A percentile compares a stretch with the other conserved stretches of the same genome.
Evolutionary conservation across 2,888 invertebrate species (phyloP).

Genomic region (Aquatica leii): DNA sequence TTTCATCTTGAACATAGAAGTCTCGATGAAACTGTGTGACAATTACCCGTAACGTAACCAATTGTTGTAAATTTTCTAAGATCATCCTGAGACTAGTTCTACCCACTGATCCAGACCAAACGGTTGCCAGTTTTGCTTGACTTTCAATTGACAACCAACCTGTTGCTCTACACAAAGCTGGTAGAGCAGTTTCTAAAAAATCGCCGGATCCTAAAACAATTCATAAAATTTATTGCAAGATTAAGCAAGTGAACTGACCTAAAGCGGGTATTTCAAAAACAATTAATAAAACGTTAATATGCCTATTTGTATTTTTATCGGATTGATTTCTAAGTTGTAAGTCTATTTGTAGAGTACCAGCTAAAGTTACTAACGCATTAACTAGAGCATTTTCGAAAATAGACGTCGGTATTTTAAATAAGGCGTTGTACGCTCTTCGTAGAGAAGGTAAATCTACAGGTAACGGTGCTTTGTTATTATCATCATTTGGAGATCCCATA

Average conservation of each 20-base stretch:
- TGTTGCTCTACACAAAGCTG: conserved; percentile 79
- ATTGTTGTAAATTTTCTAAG: conserved; percentile 83
- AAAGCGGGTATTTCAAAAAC: conserved; percentile 60
- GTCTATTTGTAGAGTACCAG: conserved; percentile 77
- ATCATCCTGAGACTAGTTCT: conserved; percentile 67
- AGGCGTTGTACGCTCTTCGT: conserved; percentile 70
- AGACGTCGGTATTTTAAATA: conserved; percentile 57
- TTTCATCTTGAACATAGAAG: conserved; percentile 85
- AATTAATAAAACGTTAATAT: conserved; percentile 65
- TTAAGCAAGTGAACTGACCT: conserved; percentile 49
- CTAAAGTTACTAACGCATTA: conserved; percentile 76
- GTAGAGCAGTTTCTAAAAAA: conserved; percentile 83
- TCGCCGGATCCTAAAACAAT: conserved; percentile 71
- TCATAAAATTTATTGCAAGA: no score
- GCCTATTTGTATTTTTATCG: conserved; percentile 62
- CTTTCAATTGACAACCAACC: conserved; percentile 76
- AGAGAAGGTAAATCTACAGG: conserved; percentile 78
- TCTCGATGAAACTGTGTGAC: conserved; percentile 76
- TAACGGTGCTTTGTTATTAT: conserved; percentile 47
- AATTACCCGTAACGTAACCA: conserved; percentile 86
- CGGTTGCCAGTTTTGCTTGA: conserved; percentile 81
- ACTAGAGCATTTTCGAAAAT: conserved; percentile 70
- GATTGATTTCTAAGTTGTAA: conserved; percentile 58
- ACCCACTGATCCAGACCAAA: conserved; percentile 73
- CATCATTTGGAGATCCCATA: conserved; percentile 56